Percentiles rank a stretch among this genome's conserved stretches.
These are phyloP conservation scores for Papilio dardanus DNA, from an alignment of 1,140 invertebrate genomes.

Conservation along the genomic window DNA sequence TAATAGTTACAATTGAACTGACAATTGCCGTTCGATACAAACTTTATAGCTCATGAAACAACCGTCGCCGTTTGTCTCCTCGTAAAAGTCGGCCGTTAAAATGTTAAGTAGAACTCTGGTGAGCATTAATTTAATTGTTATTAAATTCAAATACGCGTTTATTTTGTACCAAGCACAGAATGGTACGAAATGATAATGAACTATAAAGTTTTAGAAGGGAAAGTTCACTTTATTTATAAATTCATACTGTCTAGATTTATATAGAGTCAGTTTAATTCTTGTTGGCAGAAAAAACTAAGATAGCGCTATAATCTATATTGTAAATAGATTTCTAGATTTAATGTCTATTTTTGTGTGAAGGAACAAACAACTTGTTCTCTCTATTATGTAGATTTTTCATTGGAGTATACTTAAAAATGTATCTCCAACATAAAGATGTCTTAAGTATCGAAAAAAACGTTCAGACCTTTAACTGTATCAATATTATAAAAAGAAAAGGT, in stretches of 20 bases:
- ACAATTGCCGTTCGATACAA: background rate
- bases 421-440: background rate
- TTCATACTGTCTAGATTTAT: background rate
- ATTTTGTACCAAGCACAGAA: background rate
- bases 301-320: no score
- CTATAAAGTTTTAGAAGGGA: background rate
- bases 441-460: no score
- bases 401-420: background rate
- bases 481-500: no score
- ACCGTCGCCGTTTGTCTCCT: background rate
- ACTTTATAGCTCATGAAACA: background rate
- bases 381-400: background rate
- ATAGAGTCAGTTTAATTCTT: no score
- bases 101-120: background rate
- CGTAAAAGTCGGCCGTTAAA: background rate
- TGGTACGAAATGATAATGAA: slow-evolving; percentile 4
- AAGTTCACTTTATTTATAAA: background rate
- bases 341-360: no score
- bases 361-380: no score
- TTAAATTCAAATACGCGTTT: background rate
- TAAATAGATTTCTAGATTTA: no score
- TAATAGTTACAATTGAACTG: background rate
- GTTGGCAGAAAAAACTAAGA: no score
- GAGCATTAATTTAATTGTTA: slow-evolving; percentile 6
- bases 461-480: no score